Base-by-base conservation (phyloP, 2,888 invertebrate genomes). In the Nephrocerus scutellatus region DNA sequence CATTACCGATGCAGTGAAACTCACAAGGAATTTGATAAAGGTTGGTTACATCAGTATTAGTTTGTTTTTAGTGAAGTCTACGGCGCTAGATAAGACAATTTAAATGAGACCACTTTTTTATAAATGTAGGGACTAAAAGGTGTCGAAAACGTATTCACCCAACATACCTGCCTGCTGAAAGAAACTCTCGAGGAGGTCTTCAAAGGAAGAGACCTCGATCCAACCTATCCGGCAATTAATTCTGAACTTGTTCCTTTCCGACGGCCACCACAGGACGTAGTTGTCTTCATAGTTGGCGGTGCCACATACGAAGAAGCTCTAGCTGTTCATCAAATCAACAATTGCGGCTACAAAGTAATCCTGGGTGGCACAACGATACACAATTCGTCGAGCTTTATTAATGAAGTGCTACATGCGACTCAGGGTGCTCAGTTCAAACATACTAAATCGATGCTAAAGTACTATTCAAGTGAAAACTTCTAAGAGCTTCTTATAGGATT, bases 141-240 rank as follows among this genome's bases (percentile, higher is more conserved):
- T 2, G 96, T 98, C 1, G 98, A 99, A 64, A 99, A 99, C 70
- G 90, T 99, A 45, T 99, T 95, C 71, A 97, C 98, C 0, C 98
- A 98, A 61, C 98, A 99, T 68, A 84, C 84, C n/a, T 96, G 98
- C 0, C 72, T 92, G 16, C 68, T 99, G 6, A 82, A 84, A 54
- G 89, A 91, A 60, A 83, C 87, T 0, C 63, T 98, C 1, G 96
- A 96, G 55, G 90, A 92, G 60, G 72, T 95, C 1, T 76, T 89
- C 22, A 92, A 89, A 62, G 93, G 92, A 2, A 83, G 84, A 56
- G 74, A 97, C n/a, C 79, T 84, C 40, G 90, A 92, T 54, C 80
- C 82, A 43, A 69, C 78, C 5, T 96, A 86, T 70, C 96, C 95
- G 1, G 84, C 82, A 47, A 72, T 91, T 13, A 87, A 86, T 22